Evolutionary conservation across 2,797 vertebrate species (phyloP), one percentile per base, ranked within the genome.

Genomic region (Anguilla anguilla): DNA sequence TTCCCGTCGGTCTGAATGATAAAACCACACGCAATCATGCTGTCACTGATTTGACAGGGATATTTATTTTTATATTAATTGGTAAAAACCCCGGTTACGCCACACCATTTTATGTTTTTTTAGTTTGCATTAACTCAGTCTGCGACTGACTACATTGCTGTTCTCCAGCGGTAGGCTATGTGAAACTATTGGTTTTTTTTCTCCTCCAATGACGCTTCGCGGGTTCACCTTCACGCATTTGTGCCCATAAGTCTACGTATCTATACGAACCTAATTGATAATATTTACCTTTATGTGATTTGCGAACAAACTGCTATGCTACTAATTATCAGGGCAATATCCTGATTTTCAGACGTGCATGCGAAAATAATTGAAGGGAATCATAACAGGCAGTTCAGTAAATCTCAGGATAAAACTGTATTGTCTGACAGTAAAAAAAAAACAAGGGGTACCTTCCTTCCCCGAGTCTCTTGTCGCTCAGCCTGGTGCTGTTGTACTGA

Each of bases 401-500:
- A 31, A 43, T 22, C 35, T 69, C 7, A 39, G 19, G 22, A 22
- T 49, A 15, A 84, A 74, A 74, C 3, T 11, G 46, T 81, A 25
- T 19, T 83, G 5, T 28, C 46, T 55, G 67, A 69, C 61, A 46
- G 28, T 17, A 57, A 84, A 79, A 25, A 83, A 49, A 84, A 46
- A 55, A 15, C 19, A 15, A 59, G 10, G 17, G 17, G 5, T 69
- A n/a, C 64, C 64, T n/a, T 69, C n/a, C 64, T 28, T 28, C 64
- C 57, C 49, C 85, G 22, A 83, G 59, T 15, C 85, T 89, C 93
- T 91, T 89, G 91, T 90, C 92, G 93, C 90, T 89, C 92, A 91
- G 92, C 90, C 90, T 9, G 88, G 86, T 89, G 91, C 92, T 90
- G 69, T 91, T 87, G 43, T 49, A 93, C 91, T 84, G 90, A 91